A percentile compares a stretch with the other conserved stretches of the same genome.
phyloP scores from a whole-genome alignment of 2,888 invertebrate species.

The Dicycla oo region DNA sequence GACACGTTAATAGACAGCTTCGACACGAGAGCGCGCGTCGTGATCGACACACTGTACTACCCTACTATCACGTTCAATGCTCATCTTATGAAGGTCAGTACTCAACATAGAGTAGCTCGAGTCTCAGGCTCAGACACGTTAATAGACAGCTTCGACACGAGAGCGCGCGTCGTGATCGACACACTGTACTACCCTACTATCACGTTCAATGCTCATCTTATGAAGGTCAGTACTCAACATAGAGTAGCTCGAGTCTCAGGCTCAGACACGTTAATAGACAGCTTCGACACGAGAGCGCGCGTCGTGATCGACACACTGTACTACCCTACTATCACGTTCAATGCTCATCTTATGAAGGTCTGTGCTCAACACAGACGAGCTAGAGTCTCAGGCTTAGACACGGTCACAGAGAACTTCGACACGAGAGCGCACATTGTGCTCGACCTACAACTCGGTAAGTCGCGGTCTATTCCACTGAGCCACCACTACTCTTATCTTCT shows the following conservation, averaged over 20 bases:
- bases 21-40: conserved; percentile 83
- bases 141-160: conserved; percentile 86
- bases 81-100: conserved; percentile 85
- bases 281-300: no score
- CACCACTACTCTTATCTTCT: no score
- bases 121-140: conserved; percentile 71
- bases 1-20: conserved; percentile 85
- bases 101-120: not conserved
- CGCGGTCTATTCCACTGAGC: no score
- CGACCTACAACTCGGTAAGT: no score
- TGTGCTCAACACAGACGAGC: no score
- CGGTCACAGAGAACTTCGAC: not conserved
- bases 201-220: no score
- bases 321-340: conserved; percentile 84
- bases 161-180: conserved; percentile 81
- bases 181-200: conserved; percentile 83
- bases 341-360: conserved; percentile 86
- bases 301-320: no score
- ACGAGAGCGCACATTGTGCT: not conserved
- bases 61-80: conserved; percentile 81
- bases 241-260: no score
- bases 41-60: conserved; percentile 85
- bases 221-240: no score
- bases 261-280: no score
- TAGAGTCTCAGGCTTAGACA: not conserved